Evolutionary conservation across 2,888 invertebrate species (phyloP).

Genomic region (Apeira syringaria): DNA sequence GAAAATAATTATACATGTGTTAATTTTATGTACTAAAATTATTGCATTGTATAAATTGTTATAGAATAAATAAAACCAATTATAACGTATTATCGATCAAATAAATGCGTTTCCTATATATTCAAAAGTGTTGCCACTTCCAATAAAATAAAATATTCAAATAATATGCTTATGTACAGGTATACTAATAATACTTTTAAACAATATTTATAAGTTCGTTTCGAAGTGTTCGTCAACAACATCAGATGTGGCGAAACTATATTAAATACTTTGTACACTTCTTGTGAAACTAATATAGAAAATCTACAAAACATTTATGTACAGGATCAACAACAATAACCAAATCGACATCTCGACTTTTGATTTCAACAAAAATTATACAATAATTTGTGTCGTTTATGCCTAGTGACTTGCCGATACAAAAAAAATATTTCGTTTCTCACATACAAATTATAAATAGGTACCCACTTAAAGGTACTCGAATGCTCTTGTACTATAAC

Average conservation of each 20-base stretch:
- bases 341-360: conserved; percentile 58
- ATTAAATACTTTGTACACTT: conserved; percentile 78
- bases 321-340: conserved; percentile 77
- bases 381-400: conserved; percentile 29
- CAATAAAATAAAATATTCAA: conserved; percentile 61
- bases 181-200: conserved; percentile 82
- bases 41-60: no score
- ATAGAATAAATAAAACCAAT: conserved; percentile 10
- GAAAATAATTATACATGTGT: no score
- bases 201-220: conserved; percentile 76
- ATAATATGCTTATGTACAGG: conserved; percentile 76
- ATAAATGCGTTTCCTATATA: conserved; percentile 22
- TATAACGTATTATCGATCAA: conserved; percentile 11
- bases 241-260: conserved; percentile 61
- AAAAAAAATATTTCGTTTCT: not conserved
- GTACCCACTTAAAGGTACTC: conserved; percentile 27
- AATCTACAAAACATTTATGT: conserved; percentile 80
- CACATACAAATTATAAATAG: conserved; percentile 14
- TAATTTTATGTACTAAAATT: no score
- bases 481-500: conserved; percentile 32
- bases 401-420: conserved; percentile 29
- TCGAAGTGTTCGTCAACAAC: conserved; percentile 55
- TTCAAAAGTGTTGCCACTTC: conserved; percentile 41
- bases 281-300: conserved; percentile 73
- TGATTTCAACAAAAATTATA: conserved; percentile 53